Evolutionary conservation across 2,888 invertebrate species (phyloP).

Genomic region (Thecocarcelia acutangulata): DNA sequence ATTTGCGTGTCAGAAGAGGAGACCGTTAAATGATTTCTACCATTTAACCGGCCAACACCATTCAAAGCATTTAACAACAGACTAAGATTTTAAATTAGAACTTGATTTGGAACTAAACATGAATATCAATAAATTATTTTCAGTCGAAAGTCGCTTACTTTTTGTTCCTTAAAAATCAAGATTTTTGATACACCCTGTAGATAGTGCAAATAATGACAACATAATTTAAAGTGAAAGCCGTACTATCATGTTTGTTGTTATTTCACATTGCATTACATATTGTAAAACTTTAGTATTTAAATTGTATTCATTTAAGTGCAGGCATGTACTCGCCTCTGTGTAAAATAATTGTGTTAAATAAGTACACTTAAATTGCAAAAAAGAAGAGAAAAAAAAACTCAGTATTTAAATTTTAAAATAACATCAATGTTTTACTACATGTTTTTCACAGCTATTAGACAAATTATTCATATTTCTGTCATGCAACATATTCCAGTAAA

Average conservation of each 20-base stretch:
- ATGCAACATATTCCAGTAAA: constrained; percentile 52
- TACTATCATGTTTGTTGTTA: no score
- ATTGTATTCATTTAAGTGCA: constrained; percentile 34
- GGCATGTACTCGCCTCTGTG: constrained; percentile 19
- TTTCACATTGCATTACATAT: neutral
- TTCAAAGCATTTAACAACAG: no score
- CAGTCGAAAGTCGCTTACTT: no score
- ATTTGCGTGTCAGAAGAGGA: no score
- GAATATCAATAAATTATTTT: no score
- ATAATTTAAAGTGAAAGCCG: no score
- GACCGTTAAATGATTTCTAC: no score
- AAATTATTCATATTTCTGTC: constrained; percentile 57
- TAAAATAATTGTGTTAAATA: constrained; percentile 40
- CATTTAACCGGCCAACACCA: no score
- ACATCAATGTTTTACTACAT: constrained; percentile 53
- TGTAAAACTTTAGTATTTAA: constrained; percentile 7
- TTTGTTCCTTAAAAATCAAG: neutral
- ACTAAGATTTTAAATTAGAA: no score
- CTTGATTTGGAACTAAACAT: no score
- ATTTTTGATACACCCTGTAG: neutral
- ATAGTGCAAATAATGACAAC: no score
- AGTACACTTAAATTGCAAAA: neutral
- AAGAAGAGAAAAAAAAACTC: neutral
- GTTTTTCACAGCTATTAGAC: constrained; percentile 61
- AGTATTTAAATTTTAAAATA: constrained; percentile 46